Conservation (phyloP, 2,797 vertebrate species). For the Odontamblyopus lacepedii region DNA sequence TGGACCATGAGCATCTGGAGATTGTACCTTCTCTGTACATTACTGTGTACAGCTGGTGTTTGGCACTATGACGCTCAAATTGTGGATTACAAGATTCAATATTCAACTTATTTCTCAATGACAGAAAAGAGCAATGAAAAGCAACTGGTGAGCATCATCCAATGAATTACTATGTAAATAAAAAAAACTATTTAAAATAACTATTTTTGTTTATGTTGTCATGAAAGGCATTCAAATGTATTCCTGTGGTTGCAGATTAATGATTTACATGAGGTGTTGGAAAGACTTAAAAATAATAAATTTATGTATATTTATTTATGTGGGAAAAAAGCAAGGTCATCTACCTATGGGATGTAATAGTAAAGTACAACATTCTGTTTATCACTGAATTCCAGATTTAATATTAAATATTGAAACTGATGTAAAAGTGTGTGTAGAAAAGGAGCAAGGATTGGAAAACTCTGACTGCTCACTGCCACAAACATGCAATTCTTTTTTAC, state of each 20-base stretch:
- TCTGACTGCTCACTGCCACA: slow-evolving; percentile 77
- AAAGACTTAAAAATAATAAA: slow-evolving; percentile 64
- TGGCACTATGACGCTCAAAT: slow-evolving; percentile 35
- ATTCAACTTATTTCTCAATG: slow-evolving; percentile 53
- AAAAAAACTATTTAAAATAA: too few relatives aligned
- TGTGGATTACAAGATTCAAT: slow-evolving; percentile 48
- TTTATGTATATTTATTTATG: slow-evolving; percentile 51
- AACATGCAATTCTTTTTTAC: slow-evolving; percentile 75
- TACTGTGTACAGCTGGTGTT: slow-evolving; percentile 51
- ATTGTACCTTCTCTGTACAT: slow-evolving; percentile 40
- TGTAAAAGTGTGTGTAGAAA: slow-evolving; percentile 42
- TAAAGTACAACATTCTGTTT: slow-evolving; percentile 6
- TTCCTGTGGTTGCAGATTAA: slow-evolving; percentile 55
- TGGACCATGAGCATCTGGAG: slow-evolving; percentile 57
- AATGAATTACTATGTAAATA: background rate
- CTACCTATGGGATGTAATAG: slow-evolving; percentile 59
- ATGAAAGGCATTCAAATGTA: background rate
- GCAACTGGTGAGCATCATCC: slow-evolving; percentile 65
- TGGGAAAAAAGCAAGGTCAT: slow-evolving; percentile 62
- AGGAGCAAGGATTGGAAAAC: slow-evolving; percentile 79
- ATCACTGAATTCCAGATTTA: background rate
- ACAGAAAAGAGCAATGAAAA: slow-evolving; percentile 59
- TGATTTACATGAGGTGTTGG: slow-evolving; percentile 67
- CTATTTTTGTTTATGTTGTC: background rate
- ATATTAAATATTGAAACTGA: background rate